Percentiles rank a stretch among this genome's conserved stretches.
Conservation (phyloP, 2,797 vertebrate genomes). For the Mus minutoides region DNA sequence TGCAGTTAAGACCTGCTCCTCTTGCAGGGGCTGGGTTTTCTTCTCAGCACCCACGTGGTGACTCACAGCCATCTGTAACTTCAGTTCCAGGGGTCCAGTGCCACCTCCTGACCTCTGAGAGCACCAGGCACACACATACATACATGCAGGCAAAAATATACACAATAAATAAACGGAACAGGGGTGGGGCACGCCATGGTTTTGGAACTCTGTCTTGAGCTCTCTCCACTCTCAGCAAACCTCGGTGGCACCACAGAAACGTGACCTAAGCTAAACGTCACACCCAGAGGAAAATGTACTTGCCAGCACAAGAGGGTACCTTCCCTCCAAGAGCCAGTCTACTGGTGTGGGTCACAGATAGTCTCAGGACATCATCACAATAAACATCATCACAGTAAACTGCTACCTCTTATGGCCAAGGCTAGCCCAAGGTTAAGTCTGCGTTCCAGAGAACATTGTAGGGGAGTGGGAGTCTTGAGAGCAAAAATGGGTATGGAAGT, state of each 20-base stretch:
- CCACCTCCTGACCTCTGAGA: background rate
- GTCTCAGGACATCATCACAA: background rate
- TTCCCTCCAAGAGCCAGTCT: background rate
- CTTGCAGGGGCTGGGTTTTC: background rate
- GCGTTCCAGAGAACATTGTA: background rate
- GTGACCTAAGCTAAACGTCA: background rate
- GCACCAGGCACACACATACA: background rate
- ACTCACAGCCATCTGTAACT: background rate
- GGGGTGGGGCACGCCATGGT: background rate
- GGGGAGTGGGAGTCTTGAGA: background rate
- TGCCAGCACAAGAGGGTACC: accelerated
- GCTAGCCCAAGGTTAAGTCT: background rate
- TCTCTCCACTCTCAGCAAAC: background rate
- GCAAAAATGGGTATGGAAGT: background rate
- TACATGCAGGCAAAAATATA: background rate
- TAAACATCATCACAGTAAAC: background rate
- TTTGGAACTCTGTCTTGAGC: background rate
- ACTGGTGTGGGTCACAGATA: background rate
- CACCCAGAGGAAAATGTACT: background rate
- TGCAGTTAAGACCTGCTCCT: too few species aligned
- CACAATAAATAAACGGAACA: background rate
- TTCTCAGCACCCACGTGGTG: background rate
- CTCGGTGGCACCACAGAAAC: background rate
- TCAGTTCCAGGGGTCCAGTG: background rate
- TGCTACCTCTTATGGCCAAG: background rate